These are phyloP conservation scores for Oenanthe oenanthe DNA, from an alignment of 2,113 vertebrate genomes.

Conservation along the genomic window DNA sequence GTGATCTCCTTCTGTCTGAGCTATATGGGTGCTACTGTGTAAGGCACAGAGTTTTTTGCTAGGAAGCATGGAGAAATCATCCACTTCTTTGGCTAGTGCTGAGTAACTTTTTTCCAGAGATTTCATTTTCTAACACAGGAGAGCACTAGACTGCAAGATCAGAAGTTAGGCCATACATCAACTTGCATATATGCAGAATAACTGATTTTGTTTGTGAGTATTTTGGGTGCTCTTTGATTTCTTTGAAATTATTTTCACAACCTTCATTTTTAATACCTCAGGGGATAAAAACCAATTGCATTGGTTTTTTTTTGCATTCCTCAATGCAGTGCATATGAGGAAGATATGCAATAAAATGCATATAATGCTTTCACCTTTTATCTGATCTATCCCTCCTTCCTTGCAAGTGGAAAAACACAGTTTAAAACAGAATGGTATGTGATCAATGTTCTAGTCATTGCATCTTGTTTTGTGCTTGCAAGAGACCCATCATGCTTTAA, in stretches of 20 bases:
- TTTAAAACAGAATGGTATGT: not conserved
- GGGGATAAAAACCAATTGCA: not conserved
- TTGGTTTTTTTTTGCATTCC: too few relatives aligned
- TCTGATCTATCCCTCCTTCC: not conserved
- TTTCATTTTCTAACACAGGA: not conserved
- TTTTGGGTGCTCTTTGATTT: not conserved
- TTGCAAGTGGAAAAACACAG: not conserved
- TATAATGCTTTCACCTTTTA: not conserved
- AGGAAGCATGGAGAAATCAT: fast-evolving
- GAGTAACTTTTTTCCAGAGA: not conserved
- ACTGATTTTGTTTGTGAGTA: not conserved
- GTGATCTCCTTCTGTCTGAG: not conserved
- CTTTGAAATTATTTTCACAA: not conserved
- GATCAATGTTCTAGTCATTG: not conserved
- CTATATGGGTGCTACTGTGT: not conserved
- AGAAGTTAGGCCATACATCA: not conserved
- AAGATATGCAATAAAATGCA: not conserved
- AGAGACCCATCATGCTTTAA: not conserved
- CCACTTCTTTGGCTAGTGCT: not conserved
- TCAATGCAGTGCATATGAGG: not conserved
- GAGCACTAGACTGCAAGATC: not conserved
- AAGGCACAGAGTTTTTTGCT: not conserved
- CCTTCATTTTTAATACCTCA: not conserved
- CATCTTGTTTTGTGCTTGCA: not conserved
- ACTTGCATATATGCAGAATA: not conserved